Evolutionary conservation across 2,113 vertebrate species (phyloP).

Genomic region (Hippocampus zosterae): DNA sequence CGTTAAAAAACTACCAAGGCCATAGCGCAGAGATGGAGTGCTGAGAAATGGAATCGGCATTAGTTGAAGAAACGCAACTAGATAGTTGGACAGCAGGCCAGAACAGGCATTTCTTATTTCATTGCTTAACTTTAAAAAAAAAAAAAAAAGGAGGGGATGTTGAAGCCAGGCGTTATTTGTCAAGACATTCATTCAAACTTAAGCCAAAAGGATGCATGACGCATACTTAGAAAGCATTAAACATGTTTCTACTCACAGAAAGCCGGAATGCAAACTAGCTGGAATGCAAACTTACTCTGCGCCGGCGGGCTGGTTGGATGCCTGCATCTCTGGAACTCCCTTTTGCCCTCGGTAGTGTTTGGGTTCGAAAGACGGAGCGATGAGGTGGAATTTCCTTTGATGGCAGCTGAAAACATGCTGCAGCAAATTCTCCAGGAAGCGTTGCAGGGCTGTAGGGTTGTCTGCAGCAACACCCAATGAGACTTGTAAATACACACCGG

Average conservation of each 20-base stretch:
- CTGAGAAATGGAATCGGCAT: not conserved
- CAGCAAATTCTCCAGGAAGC: conserved; percentile 46
- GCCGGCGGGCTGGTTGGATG: conserved; percentile 21
- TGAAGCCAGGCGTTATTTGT: not conserved
- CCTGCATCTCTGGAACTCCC: conserved; percentile 24
- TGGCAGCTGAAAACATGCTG: conserved; percentile 54
- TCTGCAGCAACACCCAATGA: conserved; percentile 57
- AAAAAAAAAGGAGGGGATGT: not conserved
- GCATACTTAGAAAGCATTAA: not conserved
- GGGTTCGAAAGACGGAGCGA: conserved; percentile 38
- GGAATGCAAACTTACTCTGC: conserved; percentile 44
- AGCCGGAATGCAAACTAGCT: conserved; percentile 25
- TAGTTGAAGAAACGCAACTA: not conserved
- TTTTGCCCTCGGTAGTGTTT: conserved; percentile 41
- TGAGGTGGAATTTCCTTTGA: conserved; percentile 57
- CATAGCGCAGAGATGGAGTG: not conserved
- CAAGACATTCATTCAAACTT: not conserved
- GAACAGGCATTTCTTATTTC: not conserved
- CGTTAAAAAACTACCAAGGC: not conserved
- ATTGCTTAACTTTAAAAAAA: too few species aligned
- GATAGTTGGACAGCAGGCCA: not conserved
- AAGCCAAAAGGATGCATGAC: not conserved
- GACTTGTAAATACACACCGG: conserved; percentile 57
- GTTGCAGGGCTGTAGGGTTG: conserved; percentile 13
- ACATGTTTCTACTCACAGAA: not conserved